Percentiles rank a stretch among this genome's conserved stretches.
Evolutionary conservation across 2,797 vertebrate species (phyloP).

Genomic region (Aplochiton taeniatus): DNA sequence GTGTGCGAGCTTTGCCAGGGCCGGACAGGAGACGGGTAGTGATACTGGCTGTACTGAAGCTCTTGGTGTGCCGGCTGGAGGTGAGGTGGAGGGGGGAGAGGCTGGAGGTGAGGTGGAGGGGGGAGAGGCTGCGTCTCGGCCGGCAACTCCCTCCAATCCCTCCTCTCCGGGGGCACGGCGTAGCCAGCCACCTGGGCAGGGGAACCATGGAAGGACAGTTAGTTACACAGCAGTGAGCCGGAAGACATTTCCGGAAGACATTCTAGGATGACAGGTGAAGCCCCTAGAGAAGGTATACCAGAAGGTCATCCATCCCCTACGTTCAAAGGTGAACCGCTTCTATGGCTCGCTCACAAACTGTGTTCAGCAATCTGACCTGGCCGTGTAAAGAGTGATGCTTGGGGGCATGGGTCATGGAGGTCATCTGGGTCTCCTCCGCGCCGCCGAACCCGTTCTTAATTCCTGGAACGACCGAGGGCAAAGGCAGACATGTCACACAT

Average conservation of each 20-base stretch:
- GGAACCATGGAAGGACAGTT: not conserved
- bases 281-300: no score
- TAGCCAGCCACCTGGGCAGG: slow-evolving; percentile 82
- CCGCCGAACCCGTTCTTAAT: no score
- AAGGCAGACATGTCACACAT: no score
- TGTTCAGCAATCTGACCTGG: slow-evolving; percentile 76
- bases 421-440: no score
- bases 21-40: slow-evolving; percentile 82
- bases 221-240: not conserved
- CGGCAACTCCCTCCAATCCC: slow-evolving; percentile 89
- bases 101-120: slow-evolving; percentile 21
- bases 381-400: slow-evolving; percentile 51
- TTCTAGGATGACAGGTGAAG: no score
- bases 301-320: no score
- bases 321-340: no score
- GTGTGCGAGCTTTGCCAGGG: slow-evolving; percentile 86
- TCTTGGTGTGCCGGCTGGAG: slow-evolving; percentile 78
- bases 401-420: no score
- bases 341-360: not conserved
- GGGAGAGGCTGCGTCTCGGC: slow-evolving; percentile 75
- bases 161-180: slow-evolving; percentile 85
- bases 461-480: no score
- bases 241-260: no score
- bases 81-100: slow-evolving; percentile 51
- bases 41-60: slow-evolving; percentile 82